These are phyloP conservation scores for Hoplodrina blanda DNA, from an alignment of 2,888 invertebrate species.

Conservation along the genomic window DNA sequence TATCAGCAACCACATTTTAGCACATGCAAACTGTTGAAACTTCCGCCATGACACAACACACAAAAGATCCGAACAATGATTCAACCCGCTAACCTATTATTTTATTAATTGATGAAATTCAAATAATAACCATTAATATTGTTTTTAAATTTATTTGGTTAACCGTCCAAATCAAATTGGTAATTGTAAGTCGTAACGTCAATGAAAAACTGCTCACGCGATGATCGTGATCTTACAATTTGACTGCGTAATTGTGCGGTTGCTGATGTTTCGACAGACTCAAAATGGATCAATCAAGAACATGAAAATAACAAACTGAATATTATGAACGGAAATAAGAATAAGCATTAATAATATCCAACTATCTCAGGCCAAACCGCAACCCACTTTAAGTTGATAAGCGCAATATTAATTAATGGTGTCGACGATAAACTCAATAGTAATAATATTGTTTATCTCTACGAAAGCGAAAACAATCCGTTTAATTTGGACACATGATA, in stretches of 20 bases:
- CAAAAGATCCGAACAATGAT: constrained; percentile 37
- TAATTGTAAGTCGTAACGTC: constrained; percentile 52
- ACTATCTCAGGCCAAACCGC: constrained; percentile 63
- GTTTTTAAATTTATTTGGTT: constrained; percentile 42
- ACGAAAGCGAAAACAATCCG: constrained; percentile 82
- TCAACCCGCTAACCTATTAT: constrained; percentile 57
- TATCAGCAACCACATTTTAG: constrained; percentile 56
- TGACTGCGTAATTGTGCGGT: constrained; percentile 43
- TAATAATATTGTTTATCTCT: constrained; percentile 75
- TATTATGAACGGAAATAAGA: constrained; percentile 61
- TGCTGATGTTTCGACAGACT: constrained; percentile 40
- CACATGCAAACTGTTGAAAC: constrained; percentile 45
- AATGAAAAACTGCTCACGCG: constrained; percentile 50
- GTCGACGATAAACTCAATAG: constrained; percentile 77
- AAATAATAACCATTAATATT: constrained; percentile 36
- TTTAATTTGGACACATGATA: constrained; percentile 71
- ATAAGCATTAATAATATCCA: constrained; percentile 56
- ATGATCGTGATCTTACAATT: constrained; percentile 42
- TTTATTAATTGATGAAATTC: constrained; percentile 29
- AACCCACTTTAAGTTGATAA: constrained; percentile 80
- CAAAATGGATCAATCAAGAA: constrained; percentile 48
- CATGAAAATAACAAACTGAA: constrained; percentile 43
- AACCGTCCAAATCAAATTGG: constrained; percentile 44
- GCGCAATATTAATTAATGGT: constrained; percentile 82
- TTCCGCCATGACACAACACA: constrained; percentile 59